Conservation (phyloP, 1,140 invertebrate genomes). For the Panagrolaimus sp. region DNA sequence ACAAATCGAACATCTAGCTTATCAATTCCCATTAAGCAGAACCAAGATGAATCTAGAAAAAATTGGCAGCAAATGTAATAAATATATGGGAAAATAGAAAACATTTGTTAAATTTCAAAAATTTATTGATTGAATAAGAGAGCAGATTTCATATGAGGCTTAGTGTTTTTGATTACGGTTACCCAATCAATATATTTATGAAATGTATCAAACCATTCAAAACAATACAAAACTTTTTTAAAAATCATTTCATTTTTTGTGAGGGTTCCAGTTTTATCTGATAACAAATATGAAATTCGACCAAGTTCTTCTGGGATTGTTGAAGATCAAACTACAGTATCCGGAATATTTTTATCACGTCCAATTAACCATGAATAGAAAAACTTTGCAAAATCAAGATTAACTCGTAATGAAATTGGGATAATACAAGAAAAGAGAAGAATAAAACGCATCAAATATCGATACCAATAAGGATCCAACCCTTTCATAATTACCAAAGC, state of each 20-base stretch:
- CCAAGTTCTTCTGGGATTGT: slow-evolving; percentile 97
- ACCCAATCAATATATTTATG: too few relatives aligned
- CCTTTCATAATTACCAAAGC: slow-evolving; percentile 74
- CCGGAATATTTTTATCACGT: slow-evolving; percentile 80
- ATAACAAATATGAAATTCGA: slow-evolving; percentile 84
- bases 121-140: too few relatives aligned
- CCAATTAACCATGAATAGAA: slow-evolving; percentile 96
- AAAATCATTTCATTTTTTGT: slow-evolving; percentile 94
- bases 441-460: slow-evolving; percentile 91
- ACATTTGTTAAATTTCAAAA: too few relatives aligned
- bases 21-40: too few relatives aligned
- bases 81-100: too few relatives aligned
- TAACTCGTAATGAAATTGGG: slow-evolving; percentile 91
- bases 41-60: too few relatives aligned
- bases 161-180: too few relatives aligned
- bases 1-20: too few relatives aligned
- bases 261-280: slow-evolving; percentile 95
- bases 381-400: slow-evolving; percentile 95
- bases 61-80: too few relatives aligned
- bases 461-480: slow-evolving; percentile 70
- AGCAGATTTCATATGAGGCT: too few relatives aligned
- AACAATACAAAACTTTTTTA: too few relatives aligned
- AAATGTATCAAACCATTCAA: too few relatives aligned
- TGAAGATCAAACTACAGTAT: slow-evolving; percentile 94
- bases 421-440: slow-evolving; percentile 98